These are phyloP conservation scores for Leptodactylus fuscus DNA, from an alignment of 2,113 vertebrate species.

Conservation along the genomic window DNA sequence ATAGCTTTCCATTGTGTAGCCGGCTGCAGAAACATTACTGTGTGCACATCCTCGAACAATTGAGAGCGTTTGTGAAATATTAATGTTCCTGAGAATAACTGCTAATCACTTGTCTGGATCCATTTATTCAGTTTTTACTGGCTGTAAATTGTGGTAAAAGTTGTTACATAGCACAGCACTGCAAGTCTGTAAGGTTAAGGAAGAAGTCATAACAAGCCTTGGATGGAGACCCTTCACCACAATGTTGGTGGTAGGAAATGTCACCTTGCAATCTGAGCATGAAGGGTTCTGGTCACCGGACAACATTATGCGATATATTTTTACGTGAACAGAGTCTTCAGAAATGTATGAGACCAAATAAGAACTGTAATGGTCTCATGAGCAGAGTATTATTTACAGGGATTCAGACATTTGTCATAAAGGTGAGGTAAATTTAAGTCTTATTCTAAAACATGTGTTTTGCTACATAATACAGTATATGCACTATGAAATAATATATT, in stretches of 20 bases:
- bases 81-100: conserved; percentile 48
- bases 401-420: no score
- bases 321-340: no score
- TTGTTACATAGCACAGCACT: neutral
- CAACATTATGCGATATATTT: no score
- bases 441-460: no score
- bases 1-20: conserved; percentile 48
- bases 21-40: conserved; percentile 36
- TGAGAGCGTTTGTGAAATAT: conserved; percentile 52
- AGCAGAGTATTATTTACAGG: no score
- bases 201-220: neutral
- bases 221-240: neutral
- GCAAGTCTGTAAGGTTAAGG: neutral
- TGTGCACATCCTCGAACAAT: conserved; percentile 32
- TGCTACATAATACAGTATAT: no score
- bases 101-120: conserved; percentile 50
- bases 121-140: conserved; percentile 42
- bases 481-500: no score
- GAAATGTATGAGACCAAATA: no score
- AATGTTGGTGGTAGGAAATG: neutral
- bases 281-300: neutral
- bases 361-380: no score
- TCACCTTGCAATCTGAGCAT: neutral
- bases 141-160: conserved; percentile 29
- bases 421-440: no score